Base-by-base conservation (phyloP, 2,888 invertebrate species). In the Agrotis clavis region DNA sequence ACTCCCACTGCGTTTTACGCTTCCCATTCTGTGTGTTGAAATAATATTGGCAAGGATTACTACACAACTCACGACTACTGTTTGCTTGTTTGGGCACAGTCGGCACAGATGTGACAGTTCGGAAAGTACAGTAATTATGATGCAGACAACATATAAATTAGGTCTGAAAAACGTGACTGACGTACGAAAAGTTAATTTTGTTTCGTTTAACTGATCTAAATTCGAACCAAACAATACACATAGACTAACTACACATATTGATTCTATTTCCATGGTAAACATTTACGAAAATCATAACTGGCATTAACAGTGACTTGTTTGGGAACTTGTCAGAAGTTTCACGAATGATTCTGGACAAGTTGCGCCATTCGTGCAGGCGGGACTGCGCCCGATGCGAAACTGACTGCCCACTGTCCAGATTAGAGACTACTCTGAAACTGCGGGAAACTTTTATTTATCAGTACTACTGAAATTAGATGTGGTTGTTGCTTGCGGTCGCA, bases 271-370 rank as follows among this genome's bases (percentile, higher is more conserved):
- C 65, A 63, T 57, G 62, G 19, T 51, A 51, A 79, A 67, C 47
- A 70, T 83, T 72, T 82, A 81, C 82, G 87, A 85, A 89, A 90
- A 88, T 88, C 86, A 87, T 87, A 87, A 88, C 90, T 88, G 89
- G 86, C 88, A 88, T 87, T 89, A 91, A 91, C 91, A 90, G 87
- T 87, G 87, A 83, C 86, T 83, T 88, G 88, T 87, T 88, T 87
- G 87, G 83, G 85, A 86, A 90, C 87, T 88, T 92, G 93, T 94
- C 93, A 90, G 84, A 94, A 94, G 90, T 94, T 93, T 74, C 77
- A 76, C 88, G 81, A 86, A 87, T 88, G 84, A 87, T 89, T 88
- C 87, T 79, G 83, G 87, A 86, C 88, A 84, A 88, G 86, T 90
- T 89, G 78, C 77, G 71, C 75, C 57, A 75, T 76, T 81, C 63